Evolutionary conservation across 92 coral and sea anemone genomes (phyloP).

Genomic region (Porites rus): DNA sequence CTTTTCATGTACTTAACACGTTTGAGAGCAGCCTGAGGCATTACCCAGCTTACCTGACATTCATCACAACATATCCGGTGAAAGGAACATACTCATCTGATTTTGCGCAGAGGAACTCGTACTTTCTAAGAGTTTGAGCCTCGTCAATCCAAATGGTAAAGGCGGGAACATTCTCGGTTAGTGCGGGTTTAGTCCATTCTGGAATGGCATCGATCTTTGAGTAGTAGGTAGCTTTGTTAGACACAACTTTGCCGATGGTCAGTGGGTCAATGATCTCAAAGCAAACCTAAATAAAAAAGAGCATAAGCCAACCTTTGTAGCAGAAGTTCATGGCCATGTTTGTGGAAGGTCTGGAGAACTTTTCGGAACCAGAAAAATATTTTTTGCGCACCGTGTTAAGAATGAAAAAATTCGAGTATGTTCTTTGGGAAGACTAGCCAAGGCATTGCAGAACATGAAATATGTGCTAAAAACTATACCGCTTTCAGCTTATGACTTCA

Average conservation of each 20-base stretch:
- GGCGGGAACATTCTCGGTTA: constrained; percentile 83
- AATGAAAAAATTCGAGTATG: too few relatives aligned
- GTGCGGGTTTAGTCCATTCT: constrained; percentile 75
- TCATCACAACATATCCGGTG: constrained; percentile 61
- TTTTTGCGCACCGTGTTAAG: too few relatives aligned
- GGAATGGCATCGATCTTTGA: constrained; percentile 76
- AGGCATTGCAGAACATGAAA: too few relatives aligned
- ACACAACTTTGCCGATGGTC: constrained; percentile 72
- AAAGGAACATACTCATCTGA: constrained; percentile 83
- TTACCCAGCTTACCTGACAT: constrained; percentile 74
- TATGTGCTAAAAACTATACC: too few relatives aligned
- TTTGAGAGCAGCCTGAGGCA: too few relatives aligned
- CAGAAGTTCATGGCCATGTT: too few relatives aligned
- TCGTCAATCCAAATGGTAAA: constrained; percentile 84
- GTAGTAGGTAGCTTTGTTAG: constrained; percentile 83
- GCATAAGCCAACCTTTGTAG: too few relatives aligned
- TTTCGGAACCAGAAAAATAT: too few relatives aligned
- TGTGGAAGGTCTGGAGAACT: too few relatives aligned
- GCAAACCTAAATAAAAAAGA: constrained; percentile 65
- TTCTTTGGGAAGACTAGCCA: too few relatives aligned
- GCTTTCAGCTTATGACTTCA: too few relatives aligned
- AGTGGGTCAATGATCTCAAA: constrained; percentile 89
- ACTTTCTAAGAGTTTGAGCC: constrained; percentile 61
- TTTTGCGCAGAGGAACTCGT: constrained; percentile 84
- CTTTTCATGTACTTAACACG: too few relatives aligned